Conservation (phyloP, 92 coral and sea anemone genomes). For the Parazoanthus atlanticus region DNA sequence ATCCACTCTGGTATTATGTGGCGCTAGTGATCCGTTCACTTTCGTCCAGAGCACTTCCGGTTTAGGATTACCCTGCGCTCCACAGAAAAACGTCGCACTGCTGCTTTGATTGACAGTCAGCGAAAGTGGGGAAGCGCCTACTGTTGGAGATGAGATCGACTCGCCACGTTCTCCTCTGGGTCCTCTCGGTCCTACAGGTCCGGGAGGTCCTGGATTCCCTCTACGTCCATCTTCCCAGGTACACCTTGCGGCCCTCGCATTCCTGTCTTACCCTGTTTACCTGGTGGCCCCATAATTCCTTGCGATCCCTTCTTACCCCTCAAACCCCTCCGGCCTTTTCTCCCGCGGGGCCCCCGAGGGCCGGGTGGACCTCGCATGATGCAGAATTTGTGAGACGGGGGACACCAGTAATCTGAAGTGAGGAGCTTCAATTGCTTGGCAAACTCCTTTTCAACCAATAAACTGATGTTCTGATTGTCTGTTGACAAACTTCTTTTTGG, state of each 20-base stretch:
- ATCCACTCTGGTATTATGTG: background rate
- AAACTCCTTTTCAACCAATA: slow-evolving; percentile 3
- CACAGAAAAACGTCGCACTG: slow-evolving; percentile 12
- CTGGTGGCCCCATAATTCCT: slow-evolving; percentile 9
- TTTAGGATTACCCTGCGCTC: slow-evolving; percentile 31
- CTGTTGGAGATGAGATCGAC: slow-evolving; percentile 22
- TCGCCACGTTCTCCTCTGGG: slow-evolving; percentile 29
- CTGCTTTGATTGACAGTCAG: slow-evolving; percentile 18
- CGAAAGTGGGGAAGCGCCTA: background rate
- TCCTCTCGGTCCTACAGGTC: slow-evolving; percentile 1
- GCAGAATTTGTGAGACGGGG: slow-evolving; percentile 11
- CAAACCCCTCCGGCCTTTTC: slow-evolving; percentile 8
- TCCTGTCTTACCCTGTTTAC: slow-evolving; percentile 11
- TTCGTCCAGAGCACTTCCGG: slow-evolving; percentile 31
- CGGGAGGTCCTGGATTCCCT: slow-evolving; percentile 14
- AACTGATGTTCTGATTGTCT: background rate
- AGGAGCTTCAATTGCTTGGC: slow-evolving; percentile 10
- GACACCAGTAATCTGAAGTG: background rate
- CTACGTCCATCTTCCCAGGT: background rate
- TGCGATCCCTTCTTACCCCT: background rate
- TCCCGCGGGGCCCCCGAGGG: slow-evolving; percentile 28
- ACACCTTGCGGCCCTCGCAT: slow-evolving; percentile 20
- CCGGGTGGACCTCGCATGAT: slow-evolving; percentile 38
- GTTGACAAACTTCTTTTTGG: slow-evolving; percentile 3
- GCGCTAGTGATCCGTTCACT: slow-evolving; percentile 14